Evolutionary conservation across 2,888 invertebrate species (phyloP).

Genomic region (Petrophora chlorosata): DNA sequence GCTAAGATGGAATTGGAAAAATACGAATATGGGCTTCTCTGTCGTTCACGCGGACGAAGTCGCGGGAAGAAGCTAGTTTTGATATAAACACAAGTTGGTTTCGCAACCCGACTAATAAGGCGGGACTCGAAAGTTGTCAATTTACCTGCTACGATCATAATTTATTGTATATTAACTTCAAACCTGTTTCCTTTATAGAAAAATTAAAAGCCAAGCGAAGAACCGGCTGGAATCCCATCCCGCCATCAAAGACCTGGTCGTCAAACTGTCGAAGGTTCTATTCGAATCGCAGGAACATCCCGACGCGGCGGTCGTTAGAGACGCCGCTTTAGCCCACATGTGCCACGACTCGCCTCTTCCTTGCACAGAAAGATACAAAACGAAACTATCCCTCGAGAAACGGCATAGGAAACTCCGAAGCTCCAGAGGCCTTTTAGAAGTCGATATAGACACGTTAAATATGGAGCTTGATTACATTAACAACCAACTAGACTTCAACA

Average conservation of each 20-base stretch:
- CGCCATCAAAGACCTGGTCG: slow-evolving; percentile 88
- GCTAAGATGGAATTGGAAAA: too few relatives aligned
- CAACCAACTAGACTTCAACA: slow-evolving; percentile 73
- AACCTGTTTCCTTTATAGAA: slow-evolving; percentile 69
- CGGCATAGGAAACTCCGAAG: slow-evolving; percentile 43
- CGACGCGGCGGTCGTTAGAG: slow-evolving; percentile 89
- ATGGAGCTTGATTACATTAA: slow-evolving; percentile 76
- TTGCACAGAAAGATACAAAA: slow-evolving; percentile 82
- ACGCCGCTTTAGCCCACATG: slow-evolving; percentile 91
- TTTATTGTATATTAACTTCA: neutral
- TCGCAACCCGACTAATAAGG: too few relatives aligned
- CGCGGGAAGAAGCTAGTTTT: too few relatives aligned
- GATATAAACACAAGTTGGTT: too few relatives aligned
- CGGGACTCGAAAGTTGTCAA: too few relatives aligned
- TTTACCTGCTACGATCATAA: too few relatives aligned
- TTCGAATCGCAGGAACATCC: slow-evolving; percentile 87
- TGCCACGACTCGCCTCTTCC: slow-evolving; percentile 94
- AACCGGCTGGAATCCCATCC: slow-evolving; percentile 89
- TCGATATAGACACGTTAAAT: slow-evolving; percentile 71
- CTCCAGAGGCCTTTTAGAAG: slow-evolving; percentile 60
- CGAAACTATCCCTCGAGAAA: slow-evolving; percentile 44
- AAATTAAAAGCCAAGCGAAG: slow-evolving; percentile 84
- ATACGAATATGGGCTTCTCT: too few relatives aligned
- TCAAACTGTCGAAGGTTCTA: slow-evolving; percentile 85
- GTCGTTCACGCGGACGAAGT: too few relatives aligned